Conservation (phyloP, 1,140 invertebrate genomes). For the Zaprionus capensis region DNA sequence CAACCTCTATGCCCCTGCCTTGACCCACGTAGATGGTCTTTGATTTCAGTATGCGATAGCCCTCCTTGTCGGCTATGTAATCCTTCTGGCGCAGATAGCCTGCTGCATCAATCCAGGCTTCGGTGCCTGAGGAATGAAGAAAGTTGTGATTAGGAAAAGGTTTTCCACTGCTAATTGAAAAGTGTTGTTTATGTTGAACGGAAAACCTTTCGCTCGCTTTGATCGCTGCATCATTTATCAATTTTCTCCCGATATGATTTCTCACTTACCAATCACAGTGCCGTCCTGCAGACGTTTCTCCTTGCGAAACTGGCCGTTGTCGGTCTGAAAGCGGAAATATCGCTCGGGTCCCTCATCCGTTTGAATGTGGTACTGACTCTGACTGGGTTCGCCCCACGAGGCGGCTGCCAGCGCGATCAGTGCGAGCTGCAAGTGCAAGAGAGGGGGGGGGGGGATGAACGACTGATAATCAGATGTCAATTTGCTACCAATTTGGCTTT, state of each 20-base stretch:
- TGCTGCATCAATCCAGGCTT: constrained; percentile 93
- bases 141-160: background rate
- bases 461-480: constrained; percentile 30
- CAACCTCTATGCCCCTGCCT: constrained; percentile 87
- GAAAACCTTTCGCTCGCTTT: background rate
- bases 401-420: constrained; percentile 54
- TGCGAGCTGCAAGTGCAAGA: constrained; percentile 65
- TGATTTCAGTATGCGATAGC: constrained; percentile 91
- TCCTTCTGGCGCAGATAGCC: constrained; percentile 92
- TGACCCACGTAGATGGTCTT: constrained; percentile 92
- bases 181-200: background rate
- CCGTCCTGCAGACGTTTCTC: constrained; percentile 93
- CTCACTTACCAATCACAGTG: constrained; percentile 88
- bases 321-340: constrained; percentile 93
- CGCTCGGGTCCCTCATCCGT: constrained; percentile 95
- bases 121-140: constrained; percentile 85
- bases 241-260: background rate
- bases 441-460: constrained; percentile 5
- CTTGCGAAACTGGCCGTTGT: constrained; percentile 94
- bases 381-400: constrained; percentile 63
- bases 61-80: constrained; percentile 92
- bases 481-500: constrained; percentile 42
- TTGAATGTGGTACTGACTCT: constrained; percentile 93
- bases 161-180: background rate
- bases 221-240: background rate